These are phyloP conservation scores for Harpalus rubripes DNA, from an alignment of 2,888 invertebrate species.

Conservation along the genomic window DNA sequence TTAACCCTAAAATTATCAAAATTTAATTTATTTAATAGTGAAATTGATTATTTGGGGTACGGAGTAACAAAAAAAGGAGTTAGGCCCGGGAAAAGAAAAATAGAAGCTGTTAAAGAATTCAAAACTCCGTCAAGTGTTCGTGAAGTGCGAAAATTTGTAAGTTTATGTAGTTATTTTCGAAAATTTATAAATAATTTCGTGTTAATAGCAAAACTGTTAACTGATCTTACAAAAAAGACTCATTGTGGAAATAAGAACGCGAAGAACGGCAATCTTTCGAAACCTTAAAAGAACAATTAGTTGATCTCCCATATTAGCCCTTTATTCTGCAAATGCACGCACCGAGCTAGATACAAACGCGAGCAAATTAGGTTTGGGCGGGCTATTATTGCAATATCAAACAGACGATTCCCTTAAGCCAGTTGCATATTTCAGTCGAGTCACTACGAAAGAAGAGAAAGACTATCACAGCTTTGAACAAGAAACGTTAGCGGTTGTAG, in stretches of 20 bases:
- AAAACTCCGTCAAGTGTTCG: conserved; percentile 68
- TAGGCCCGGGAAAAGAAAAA: conserved; percentile 6
- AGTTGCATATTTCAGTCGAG: background rate
- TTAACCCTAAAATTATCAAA: conserved; percentile 11
- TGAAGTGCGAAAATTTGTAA: background rate
- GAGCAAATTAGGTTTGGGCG: background rate
- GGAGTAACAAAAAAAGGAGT: conserved; percentile 19
- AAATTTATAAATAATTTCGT: conserved; percentile 18
- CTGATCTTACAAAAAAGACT: conserved; percentile 7
- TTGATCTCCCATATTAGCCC: background rate
- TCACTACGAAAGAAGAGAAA: conserved; percentile 3
- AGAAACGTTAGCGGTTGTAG: background rate
- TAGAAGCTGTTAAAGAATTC: conserved; percentile 8
- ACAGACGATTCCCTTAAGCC: no score
- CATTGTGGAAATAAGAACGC: conserved; percentile 2
- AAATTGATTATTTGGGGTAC: conserved; percentile 65
- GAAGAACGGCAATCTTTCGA: conserved; percentile 1
- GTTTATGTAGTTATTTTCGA: background rate
- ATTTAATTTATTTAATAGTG: conserved; percentile 44
- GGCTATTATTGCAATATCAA: conserved; percentile 9
- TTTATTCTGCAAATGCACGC: conserved; percentile 10
- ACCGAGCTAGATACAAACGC: background rate
- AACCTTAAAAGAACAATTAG: conserved; percentile 6
- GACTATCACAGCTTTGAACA: background rate
- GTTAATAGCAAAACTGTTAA: conserved; percentile 11